Percentiles rank a stretch among this genome's conserved stretches.
phyloP scores from a whole-genome alignment of 2,888 invertebrate genomes.

The Operophtera brumata region DNA sequence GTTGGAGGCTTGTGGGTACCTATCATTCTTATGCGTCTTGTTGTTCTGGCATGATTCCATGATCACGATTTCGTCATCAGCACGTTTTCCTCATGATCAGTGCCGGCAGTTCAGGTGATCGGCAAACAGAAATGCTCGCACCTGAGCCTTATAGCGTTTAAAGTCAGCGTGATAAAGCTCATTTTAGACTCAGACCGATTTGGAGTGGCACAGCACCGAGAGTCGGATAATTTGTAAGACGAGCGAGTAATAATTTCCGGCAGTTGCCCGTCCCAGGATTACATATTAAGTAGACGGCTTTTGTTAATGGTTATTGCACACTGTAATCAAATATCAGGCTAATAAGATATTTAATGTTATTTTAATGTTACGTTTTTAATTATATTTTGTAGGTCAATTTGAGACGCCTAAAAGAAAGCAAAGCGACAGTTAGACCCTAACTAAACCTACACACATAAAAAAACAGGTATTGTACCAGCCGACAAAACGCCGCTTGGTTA shows the following conservation, averaged over 20 bases:
- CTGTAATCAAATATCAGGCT: constrained; percentile 17
- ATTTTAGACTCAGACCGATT: constrained; percentile 20
- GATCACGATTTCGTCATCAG: too few relatives aligned
- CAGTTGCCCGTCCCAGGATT: constrained; percentile 23
- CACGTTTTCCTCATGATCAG: too few relatives aligned
- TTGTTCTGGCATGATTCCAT: too few relatives aligned
- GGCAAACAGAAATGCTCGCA: too few relatives aligned
- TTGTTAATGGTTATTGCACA: constrained; percentile 17
- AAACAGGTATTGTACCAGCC: too few relatives aligned
- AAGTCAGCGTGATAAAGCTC: background rate
- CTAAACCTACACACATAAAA: too few relatives aligned
- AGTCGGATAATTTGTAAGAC: constrained; percentile 68
- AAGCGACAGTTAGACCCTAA: background rate
- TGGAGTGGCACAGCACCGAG: constrained; percentile 21
- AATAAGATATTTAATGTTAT: background rate
- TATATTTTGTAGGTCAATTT: background rate
- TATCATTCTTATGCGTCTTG: too few relatives aligned
- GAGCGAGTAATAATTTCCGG: constrained; percentile 65
- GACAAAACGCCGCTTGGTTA: too few relatives aligned
- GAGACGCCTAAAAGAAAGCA: background rate
- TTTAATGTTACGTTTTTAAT: too few relatives aligned
- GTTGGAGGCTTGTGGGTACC: too few relatives aligned
- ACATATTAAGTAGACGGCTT: constrained; percentile 18
- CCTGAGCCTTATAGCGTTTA: background rate
- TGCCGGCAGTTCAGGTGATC: too few relatives aligned